A percentile compares a stretch with the other conserved stretches of the same genome.
Evolutionary conservation across 2,113 vertebrate genomes (phyloP).

Genomic region (Henicopernis longicauda): DNA sequence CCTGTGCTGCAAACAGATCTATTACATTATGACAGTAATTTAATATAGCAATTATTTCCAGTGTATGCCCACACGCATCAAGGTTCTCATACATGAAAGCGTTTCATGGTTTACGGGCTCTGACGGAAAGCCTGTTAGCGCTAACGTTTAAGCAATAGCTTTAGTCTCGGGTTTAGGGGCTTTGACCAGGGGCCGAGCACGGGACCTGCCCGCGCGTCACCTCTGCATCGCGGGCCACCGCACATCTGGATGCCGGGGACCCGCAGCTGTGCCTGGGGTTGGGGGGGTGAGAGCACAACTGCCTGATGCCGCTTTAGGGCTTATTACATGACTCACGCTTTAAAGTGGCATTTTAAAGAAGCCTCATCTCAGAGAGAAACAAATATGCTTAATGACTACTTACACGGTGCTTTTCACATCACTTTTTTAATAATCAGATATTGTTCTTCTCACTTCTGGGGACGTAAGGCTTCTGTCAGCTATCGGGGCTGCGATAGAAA

Average conservation of each 20-base stretch:
- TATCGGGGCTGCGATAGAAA: not conserved
- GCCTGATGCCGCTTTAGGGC: not conserved
- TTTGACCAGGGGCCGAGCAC: fast-evolving
- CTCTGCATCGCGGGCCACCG: not conserved
- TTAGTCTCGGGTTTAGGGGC: not conserved
- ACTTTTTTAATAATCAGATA: not conserved
- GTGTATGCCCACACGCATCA: fast-evolving
- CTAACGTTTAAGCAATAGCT: fast-evolving
- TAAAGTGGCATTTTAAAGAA: not conserved
- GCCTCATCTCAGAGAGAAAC: not conserved
- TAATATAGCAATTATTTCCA: not conserved
- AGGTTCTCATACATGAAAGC: fast-evolving
- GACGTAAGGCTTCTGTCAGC: not conserved
- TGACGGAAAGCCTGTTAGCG: fast-evolving
- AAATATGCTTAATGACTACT: not conserved
- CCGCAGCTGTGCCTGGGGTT: too few relatives aligned
- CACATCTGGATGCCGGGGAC: not conserved
- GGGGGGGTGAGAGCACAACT: not conserved
- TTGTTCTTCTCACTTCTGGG: not conserved
- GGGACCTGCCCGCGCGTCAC: fast-evolving
- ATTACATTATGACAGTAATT: not conserved
- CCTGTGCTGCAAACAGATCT: not conserved
- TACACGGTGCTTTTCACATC: not conserved
- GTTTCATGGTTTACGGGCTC: fast-evolving
- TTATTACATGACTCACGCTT: fast-evolving